phyloP scores from a whole-genome alignment of 2,888 invertebrate species.

The Smittia aterrima region DNA sequence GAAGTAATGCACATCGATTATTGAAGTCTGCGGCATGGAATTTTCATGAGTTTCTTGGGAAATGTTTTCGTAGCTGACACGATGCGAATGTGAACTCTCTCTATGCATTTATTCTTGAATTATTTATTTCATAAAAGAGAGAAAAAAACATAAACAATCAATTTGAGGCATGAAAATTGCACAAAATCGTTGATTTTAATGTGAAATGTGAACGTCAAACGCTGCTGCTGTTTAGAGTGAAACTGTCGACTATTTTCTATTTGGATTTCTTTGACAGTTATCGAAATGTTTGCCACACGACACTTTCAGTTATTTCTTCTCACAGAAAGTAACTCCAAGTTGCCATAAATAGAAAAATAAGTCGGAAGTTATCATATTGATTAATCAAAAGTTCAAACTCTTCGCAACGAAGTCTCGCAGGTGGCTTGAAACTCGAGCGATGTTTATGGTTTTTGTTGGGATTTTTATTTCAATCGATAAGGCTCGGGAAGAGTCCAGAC shows the following conservation, averaged over 20 bases:
- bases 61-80: neutral
- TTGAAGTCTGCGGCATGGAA: neutral
- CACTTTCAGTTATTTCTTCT: no score
- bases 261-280: no score
- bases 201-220: slow-evolving; percentile 28
- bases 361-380: no score
- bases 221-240: neutral
- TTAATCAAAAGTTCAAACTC: no score
- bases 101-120: slow-evolving; percentile 2
- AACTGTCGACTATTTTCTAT: neutral
- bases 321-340: no score
- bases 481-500: no score
- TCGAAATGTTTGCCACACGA: no score
- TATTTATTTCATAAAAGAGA: neutral
- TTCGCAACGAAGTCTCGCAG: no score
- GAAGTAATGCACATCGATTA: neutral
- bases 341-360: no score
- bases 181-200: slow-evolving; percentile 12
- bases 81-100: neutral
- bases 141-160: slow-evolving; percentile 21
- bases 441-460: no score
- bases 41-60: neutral
- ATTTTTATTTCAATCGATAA: no score
- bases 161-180: slow-evolving; percentile 11
- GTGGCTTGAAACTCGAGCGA: no score